Conservation (phyloP, 2,888 invertebrate species). For the Notocelia uddmanniana region DNA sequence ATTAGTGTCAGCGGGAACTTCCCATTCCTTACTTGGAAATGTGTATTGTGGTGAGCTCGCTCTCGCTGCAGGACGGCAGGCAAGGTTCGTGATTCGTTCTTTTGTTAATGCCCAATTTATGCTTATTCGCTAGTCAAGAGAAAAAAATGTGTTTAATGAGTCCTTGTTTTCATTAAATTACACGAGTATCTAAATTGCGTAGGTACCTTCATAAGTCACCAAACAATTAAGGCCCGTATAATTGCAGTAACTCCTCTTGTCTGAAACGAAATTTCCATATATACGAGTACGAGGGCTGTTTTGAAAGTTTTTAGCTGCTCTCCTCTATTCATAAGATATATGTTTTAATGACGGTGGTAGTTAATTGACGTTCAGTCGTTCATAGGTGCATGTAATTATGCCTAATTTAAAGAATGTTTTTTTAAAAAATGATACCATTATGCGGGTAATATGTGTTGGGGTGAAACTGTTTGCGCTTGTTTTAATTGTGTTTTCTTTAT, state of each 20-base stretch:
- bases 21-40: constrained; percentile 56
- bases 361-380: too few relatives aligned
- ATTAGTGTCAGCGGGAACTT: neutral
- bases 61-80: constrained; percentile 86
- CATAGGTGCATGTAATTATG: too few relatives aligned
- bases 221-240: constrained; percentile 82
- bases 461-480: too few relatives aligned
- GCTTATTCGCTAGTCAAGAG: constrained; percentile 66
- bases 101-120: constrained; percentile 69
- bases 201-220: constrained; percentile 60
- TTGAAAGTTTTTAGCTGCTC: too few relatives aligned
- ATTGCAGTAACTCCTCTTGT: constrained; percentile 79
- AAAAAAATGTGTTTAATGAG: neutral
- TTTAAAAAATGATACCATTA: too few relatives aligned
- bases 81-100: constrained; percentile 73
- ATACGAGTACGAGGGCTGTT: too few relatives aligned
- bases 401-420: too few relatives aligned
- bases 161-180: neutral
- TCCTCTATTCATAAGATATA: too few relatives aligned
- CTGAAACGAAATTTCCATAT: constrained; percentile 61
- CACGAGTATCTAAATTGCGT: constrained; percentile 53
- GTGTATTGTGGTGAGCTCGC: constrained; percentile 72
- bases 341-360: too few relatives aligned
- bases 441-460: too few relatives aligned
- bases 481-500: too few relatives aligned